Evolutionary conservation across 2,113 vertebrate genomes (phyloP).

Genomic region (Leucosticte australis): DNA sequence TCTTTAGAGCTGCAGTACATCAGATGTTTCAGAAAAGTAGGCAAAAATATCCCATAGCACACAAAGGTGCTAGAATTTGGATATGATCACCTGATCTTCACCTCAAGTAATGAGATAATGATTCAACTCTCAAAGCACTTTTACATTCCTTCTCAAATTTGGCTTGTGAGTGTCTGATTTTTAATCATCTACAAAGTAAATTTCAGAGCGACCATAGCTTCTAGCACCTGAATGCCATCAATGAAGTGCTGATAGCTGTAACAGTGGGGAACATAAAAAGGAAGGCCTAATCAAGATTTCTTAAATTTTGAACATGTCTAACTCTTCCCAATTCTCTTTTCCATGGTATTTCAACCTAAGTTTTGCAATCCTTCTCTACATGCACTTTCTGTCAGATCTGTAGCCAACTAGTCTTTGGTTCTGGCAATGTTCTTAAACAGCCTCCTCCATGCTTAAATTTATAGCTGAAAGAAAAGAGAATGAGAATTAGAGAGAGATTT

Average conservation of each 20-base stretch:
- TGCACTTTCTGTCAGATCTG: not conserved
- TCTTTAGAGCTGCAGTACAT: not conserved
- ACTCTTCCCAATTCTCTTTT: not conserved
- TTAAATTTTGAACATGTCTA: not conserved
- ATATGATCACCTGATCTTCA: not conserved
- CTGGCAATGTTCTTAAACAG: constrained; percentile 22
- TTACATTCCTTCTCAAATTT: not conserved
- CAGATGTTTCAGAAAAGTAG: not conserved
- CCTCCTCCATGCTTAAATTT: constrained; percentile 14
- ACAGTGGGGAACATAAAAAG: not conserved
- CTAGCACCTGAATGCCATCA: not conserved
- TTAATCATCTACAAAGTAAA: not conserved
- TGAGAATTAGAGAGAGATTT: not conserved
- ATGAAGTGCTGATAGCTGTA: not conserved
- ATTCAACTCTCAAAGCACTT: not conserved
- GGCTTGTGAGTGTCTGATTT: not conserved
- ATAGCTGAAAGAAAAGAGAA: constrained; percentile 5
- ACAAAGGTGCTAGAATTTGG: not conserved
- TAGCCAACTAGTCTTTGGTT: constrained; percentile 19
- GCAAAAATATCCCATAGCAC: not conserved
- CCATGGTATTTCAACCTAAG: not conserved
- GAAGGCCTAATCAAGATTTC: not conserved
- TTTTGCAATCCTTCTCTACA: constrained; percentile 9
- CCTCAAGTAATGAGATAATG: not conserved
- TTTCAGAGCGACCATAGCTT: not conserved